phyloP scores from a whole-genome alignment of 2,113 vertebrate genomes.

The Shinisaurus crocodilurus region DNA sequence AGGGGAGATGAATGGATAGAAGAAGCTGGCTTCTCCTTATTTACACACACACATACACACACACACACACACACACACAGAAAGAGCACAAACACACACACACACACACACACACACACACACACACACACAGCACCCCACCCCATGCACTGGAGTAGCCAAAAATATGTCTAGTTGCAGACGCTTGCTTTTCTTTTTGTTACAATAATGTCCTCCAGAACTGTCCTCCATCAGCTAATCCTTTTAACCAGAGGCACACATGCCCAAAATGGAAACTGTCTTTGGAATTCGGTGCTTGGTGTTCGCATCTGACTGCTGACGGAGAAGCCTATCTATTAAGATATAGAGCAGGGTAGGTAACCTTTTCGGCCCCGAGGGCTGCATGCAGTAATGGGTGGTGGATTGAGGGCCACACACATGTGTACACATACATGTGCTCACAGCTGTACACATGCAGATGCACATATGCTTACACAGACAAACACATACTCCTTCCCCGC shows the following conservation, averaged over 20 bases:
- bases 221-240: conserved; percentile 64
- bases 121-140: conserved; percentile 12
- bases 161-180: conserved; percentile 50
- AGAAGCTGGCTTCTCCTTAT: conserved; percentile 20
- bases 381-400: no score
- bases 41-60: conserved; percentile 6
- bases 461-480: no score
- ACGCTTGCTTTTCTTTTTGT: conserved; percentile 39
- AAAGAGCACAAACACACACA: no score
- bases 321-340: fast-evolving
- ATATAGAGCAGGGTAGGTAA: no score
- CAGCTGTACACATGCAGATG: no score
- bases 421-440: no score
- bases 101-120: conserved; percentile 21
- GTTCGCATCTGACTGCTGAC: fast-evolving
- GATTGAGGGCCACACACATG: no score
- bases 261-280: conserved; percentile 53
- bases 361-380: no score
- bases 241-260: conserved; percentile 60
- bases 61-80: conserved; percentile 15
- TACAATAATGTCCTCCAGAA: conserved; percentile 55
- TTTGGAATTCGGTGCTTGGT: conserved; percentile 43
- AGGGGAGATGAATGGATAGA: conserved; percentile 56
- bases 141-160: conserved; percentile 40
- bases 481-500: no score